Base-by-base conservation (phyloP, 2,888 invertebrate genomes). In the Hecatera dysodea region DNA sequence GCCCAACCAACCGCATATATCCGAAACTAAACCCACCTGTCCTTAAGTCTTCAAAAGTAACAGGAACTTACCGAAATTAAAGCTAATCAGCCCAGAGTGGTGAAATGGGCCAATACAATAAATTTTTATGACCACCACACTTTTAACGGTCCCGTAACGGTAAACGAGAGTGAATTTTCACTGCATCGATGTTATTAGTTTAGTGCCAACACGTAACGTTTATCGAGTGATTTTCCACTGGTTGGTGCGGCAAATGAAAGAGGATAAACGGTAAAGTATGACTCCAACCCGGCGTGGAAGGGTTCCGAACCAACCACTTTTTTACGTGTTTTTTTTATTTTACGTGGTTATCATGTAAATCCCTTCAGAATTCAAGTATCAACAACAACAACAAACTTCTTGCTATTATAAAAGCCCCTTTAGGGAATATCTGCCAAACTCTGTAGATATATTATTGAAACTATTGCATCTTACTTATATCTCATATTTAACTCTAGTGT, bases 81-180 rank as follows among this genome's bases (percentile, higher is more conserved):
- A 72, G n/a, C 63, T 70, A 67, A 76, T 83, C 66, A 80, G 75
- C 53, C 56, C 42, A 17, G 56, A 67, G 72, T 64, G 42, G 59
- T 48, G 66, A 68, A 70, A 73, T 71, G 56, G 67, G 44, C 59
- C 70, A 73, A 63, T 72, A 64, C 77, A 77, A 83, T 81, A 71
- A 67, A 81, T 71, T 81, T 83, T 81, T 83, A 81, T 48, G 72
- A 66, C 52, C 74, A 22, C 52, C 39, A 65, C 69, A 64, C 67
- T 75, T 83, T 81, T 48, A 73, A 63, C 57, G 83, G 48, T 39
- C 48, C 46, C 55, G 62, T 72, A 63, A 67, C 76, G 46, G 33
- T 66, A 62, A 81, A 72, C 52, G 50, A 46, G 65, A 81, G 62
- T 62, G 74, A 75, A 63, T 72, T 65, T 67, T 81, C 48, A 64